Conservation (phyloP, 2,113 vertebrate species). For the Aramus guarauna region DNA sequence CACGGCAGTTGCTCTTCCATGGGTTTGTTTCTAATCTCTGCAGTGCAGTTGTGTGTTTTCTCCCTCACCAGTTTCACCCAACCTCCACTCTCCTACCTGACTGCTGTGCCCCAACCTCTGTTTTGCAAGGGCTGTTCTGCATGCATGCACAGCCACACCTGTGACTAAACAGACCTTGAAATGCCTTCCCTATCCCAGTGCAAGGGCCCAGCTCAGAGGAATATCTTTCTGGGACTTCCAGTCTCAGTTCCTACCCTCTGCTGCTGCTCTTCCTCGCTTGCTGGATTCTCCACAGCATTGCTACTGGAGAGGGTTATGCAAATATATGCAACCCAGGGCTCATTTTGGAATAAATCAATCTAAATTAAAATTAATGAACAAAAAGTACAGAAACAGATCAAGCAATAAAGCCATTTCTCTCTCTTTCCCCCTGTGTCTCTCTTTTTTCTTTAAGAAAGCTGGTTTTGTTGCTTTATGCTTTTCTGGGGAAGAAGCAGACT, state of each 20-base stretch:
- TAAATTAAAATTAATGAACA: conserved; percentile 75
- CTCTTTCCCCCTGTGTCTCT: not conserved
- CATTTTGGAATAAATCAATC: conserved; percentile 71
- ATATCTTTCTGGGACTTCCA: not conserved
- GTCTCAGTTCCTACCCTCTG: not conserved
- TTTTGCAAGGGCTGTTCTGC: not conserved
- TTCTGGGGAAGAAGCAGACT: not conserved
- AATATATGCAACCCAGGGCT: conserved; percentile 68
- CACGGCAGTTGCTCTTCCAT: not conserved
- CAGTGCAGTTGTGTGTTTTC: not conserved
- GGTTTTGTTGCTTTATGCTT: not conserved
- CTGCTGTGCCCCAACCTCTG: not conserved
- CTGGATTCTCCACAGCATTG: conserved; percentile 40
- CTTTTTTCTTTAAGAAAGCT: not conserved
- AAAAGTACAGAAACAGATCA: conserved; percentile 62
- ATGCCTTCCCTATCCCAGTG: not conserved
- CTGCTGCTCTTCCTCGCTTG: conserved; percentile 18
- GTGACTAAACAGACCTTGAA: not conserved
- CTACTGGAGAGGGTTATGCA: conserved; percentile 59
- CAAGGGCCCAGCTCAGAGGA: not conserved
- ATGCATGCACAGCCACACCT: not conserved
- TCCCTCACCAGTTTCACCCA: not conserved
- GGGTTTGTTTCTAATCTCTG: conserved; percentile 31
- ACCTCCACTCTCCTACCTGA: not conserved
- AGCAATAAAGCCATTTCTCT: conserved; percentile 19